phyloP scores from a whole-genome alignment of 2,797 vertebrate genomes.

The Sternotherus odoratus region DNA sequence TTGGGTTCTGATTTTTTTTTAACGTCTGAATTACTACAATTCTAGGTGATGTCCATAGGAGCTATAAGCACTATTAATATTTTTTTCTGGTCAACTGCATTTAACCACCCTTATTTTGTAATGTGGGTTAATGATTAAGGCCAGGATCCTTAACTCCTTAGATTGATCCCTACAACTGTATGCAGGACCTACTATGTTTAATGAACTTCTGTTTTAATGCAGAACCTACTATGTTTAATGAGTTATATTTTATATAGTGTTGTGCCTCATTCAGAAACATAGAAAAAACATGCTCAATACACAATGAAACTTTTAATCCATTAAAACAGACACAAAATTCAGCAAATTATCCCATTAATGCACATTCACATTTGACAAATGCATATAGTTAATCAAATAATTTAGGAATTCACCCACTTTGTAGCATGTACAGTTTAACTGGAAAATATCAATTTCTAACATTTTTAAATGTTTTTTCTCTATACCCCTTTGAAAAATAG shows the following conservation, averaged over 20 bases:
- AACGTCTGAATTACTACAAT: neutral
- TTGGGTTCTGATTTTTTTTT: too few species aligned
- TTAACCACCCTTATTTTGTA: neutral
- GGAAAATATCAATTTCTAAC: neutral
- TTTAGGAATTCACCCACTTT: neutral
- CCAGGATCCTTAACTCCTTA: neutral
- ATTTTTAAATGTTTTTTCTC: too few species aligned
- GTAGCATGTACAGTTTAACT: neutral
- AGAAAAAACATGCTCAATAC: neutral
- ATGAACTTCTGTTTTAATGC: too few species aligned
- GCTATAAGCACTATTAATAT: neutral
- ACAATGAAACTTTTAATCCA: neutral
- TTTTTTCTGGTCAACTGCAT: neutral
- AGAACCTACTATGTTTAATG: conserved; percentile 14
- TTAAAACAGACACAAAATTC: neutral
- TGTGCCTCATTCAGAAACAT: neutral
- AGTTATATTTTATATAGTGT: neutral
- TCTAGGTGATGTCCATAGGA: neutral
- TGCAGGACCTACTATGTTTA: neutral
- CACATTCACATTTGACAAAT: neutral
- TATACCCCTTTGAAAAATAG: too few species aligned
- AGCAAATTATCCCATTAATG: neutral
- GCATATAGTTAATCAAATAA: neutral
- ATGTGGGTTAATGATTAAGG: neutral
- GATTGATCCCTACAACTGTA: neutral